phyloP scores from a whole-genome alignment of 1,140 invertebrate species.

The Druon quercuslanigerum region DNA sequence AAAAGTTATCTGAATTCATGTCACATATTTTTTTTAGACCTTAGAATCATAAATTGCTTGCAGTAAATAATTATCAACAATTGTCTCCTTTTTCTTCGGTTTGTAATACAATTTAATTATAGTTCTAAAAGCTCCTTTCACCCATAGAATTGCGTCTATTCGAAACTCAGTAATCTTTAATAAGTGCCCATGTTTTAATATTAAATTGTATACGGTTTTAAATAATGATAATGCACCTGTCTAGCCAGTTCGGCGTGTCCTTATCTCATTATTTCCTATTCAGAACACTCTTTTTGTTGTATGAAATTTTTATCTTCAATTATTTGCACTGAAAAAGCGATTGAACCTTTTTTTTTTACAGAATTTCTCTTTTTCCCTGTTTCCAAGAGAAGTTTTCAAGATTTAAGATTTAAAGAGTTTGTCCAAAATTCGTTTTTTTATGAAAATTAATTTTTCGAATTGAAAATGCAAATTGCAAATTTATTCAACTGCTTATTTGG shows the following conservation, averaged over 20 bases:
- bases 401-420: too few relatives aligned
- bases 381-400: too few relatives aligned
- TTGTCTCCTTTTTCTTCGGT: neutral
- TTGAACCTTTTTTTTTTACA: neutral
- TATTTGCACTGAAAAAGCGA: neutral
- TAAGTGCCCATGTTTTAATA: neutral
- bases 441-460: too few relatives aligned
- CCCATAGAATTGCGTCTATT: too few relatives aligned
- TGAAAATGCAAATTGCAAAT: too few relatives aligned
- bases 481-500: too few relatives aligned
- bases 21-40: too few relatives aligned
- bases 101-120: too few relatives aligned
- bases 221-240: neutral
- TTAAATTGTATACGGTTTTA: neutral
- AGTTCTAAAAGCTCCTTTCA: too few relatives aligned
- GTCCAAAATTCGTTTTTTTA: too few relatives aligned
- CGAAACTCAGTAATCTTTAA: neutral
- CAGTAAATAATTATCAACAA: neutral
- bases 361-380: too few relatives aligned
- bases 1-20: too few relatives aligned
- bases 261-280: slow-evolving; percentile 1
- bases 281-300: neutral
- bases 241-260: neutral
- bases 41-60: neutral
- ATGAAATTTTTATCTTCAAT: neutral